Evolutionary conservation across 2,888 invertebrate species (phyloP), one percentile per base, ranked within the genome.

Genomic region (Heliothis peltigera): DNA sequence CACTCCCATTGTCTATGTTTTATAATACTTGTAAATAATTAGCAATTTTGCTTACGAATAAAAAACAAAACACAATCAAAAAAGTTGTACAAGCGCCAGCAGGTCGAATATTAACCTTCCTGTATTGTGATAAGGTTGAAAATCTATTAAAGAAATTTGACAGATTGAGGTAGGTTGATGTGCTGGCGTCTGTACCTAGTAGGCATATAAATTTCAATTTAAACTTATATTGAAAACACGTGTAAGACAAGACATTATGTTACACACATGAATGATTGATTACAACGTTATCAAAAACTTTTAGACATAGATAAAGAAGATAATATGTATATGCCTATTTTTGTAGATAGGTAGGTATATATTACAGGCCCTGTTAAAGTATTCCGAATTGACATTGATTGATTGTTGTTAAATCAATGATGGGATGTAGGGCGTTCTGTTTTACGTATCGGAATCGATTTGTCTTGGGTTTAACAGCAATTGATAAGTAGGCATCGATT

Each of bases 241-340:
- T 51, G 44, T 25, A 52, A 43, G 32, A 15, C 4, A 22, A 48
- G 66, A 67, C 67, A 74, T 76, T 57, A 70, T 53, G 66, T 56
- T 65, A 60, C 19, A 1, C 8, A 28, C 21, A 59, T 48, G 65
- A 70, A 82, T 81, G 84, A 84, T 86, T 78, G 82, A 87, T 87
- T 67, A 64, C 64, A 58, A 55, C 17, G 54, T 80, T 80, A 87
- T 80, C 82, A 59, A 46, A 73, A 70, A 79, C 22, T 63, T 80
- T 81, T 62, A 76, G 77, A 84, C 80, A 79, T 76, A 84, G 84
- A 85, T 84, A 75, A 76, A 75, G 75, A 58, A 63, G 15, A 44
- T 44, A 60, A n/a, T n/a, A n/a, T 32, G 12, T 32, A 32, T 32
- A 32, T 32, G 32, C 63, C 10, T 63, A 43, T 19, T 15, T 48